Evolutionary conservation across 2,888 invertebrate genomes (phyloP), one percentile per base, ranked within the genome.

Genomic region (Lochmaea crataegi): DNA sequence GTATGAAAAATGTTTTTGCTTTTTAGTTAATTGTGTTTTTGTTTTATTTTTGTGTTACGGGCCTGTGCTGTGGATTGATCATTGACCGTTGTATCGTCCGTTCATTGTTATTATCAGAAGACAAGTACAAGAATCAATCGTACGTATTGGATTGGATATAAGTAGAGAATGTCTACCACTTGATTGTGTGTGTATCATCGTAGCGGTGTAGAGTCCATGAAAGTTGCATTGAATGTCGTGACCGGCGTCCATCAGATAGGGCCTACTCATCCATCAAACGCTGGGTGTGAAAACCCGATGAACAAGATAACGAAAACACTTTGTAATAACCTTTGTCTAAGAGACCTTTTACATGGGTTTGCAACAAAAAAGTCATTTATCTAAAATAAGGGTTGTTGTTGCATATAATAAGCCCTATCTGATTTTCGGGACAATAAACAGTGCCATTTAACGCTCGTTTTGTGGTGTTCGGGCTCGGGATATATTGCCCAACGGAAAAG

Each of bases 231-330:
- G 64, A 70, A 70, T 84, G 85, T 86, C 86, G 86, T 86, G 86
- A 85, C 86, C 84, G 82, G 80, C 83, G 84, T 84, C 84, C 85
- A 86, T 86, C 86, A 85, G 86, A 86, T 86, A 85, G 80, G 83
- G 82, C 82, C 82, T 83, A 84, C 83, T 85, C 85, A 85, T 86
- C 85, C 85, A 85, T 86, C 86, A 85, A 85, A 85, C 80, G 81
- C 80, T 85, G 85, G 85, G 86, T 86, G 86, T 85, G 85, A 86
- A 86, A 85, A 85, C 83, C 83, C 81, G 86, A 86, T 86, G 84
- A 81, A 84, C 82, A 84, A 85, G 86, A 86, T 86, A 86, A 86
- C 83, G 81, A 83, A 85, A 86, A 85, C 85, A 85, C 85, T 85
- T 85, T 85, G 86, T 85, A 85, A 83, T 84, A 84, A 85, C 84